Conservation (phyloP, 2,888 invertebrate species). For the Stomorhina lunata region DNA sequence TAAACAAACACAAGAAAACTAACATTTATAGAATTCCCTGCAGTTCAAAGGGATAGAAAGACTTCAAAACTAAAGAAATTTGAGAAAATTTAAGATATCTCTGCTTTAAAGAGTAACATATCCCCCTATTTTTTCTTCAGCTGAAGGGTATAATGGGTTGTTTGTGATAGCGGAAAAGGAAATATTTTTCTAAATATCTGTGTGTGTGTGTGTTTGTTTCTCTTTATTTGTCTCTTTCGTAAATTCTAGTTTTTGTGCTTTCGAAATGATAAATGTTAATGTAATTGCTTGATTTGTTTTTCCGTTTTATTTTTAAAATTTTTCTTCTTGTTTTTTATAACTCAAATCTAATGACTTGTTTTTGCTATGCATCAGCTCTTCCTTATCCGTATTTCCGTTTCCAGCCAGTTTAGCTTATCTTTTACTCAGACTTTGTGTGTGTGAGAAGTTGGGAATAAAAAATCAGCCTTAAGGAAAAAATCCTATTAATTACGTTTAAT, state of each 20-base stretch:
- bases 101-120: not conserved
- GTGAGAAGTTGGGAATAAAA: not conserved
- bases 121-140: not conserved
- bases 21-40: not conserved
- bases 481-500: constrained; percentile 32
- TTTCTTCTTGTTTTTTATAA: not conserved
- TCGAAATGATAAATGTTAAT: constrained; percentile 62
- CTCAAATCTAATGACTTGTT: constrained; percentile 5
- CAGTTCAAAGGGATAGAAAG: not conserved
- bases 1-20: not conserved
- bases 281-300: constrained; percentile 61
- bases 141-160: not conserved
- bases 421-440: not conserved
- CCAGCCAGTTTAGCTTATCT: constrained; percentile 14
- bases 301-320: not conserved
- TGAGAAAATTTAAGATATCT: too few species aligned
- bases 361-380: not conserved
- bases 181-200: not conserved
- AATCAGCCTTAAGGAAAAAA: constrained; percentile 21
- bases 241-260: not conserved
- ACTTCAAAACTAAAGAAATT: too few species aligned
- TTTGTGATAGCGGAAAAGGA: not conserved
- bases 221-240: constrained; percentile 2
- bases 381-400: constrained; percentile 2
- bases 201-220: constrained; percentile 47